Conservation (phyloP, 2,113 vertebrate species). For the Sapajus apella region DNA sequence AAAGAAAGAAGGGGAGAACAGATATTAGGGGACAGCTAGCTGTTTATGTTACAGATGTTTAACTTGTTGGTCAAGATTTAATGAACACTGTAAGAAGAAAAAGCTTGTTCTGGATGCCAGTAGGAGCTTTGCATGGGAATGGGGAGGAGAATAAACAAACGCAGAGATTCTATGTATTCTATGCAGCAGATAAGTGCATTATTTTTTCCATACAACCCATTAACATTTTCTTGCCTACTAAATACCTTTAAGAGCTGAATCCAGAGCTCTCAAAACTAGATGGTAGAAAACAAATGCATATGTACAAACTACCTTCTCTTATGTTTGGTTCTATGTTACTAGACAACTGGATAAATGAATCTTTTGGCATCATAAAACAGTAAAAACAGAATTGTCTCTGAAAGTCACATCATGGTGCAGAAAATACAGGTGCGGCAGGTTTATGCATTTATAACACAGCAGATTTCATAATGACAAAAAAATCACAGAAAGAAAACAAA, state of each 20-base stretch:
- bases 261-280: constrained; percentile 19
- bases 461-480: neutral
- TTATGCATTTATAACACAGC: constrained; percentile 1
- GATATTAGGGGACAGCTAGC: neutral
- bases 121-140: neutral
- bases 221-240: neutral
- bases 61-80: neutral
- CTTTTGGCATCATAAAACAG: constrained; percentile 53
- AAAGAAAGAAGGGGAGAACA: neutral
- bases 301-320: constrained; percentile 50
- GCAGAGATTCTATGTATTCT: neutral
- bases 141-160: neutral
- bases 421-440: constrained; percentile 30
- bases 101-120: neutral
- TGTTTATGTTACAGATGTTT: neutral
- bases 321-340: constrained; percentile 24
- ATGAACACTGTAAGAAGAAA: neutral
- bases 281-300: constrained; percentile 41
- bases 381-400: constrained; percentile 28
- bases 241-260: constrained; percentile 7
- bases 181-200: neutral
- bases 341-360: constrained; percentile 50
- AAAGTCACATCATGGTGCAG: neutral
- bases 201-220: neutral
- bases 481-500: neutral